phyloP scores from a whole-genome alignment of 2,888 invertebrate species.

The Andrena flavipes region DNA sequence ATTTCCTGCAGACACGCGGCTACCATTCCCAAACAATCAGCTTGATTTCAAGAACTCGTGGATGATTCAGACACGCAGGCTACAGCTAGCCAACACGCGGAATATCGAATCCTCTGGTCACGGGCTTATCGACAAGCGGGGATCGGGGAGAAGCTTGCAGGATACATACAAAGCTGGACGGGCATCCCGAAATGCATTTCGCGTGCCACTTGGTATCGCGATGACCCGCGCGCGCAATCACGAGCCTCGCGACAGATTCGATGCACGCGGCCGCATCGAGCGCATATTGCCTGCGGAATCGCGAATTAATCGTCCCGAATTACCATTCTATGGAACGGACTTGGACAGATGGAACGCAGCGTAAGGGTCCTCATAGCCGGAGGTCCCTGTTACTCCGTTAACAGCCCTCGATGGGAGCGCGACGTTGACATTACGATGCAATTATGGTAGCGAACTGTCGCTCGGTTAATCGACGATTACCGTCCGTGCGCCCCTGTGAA shows the following conservation, averaged over 20 bases:
- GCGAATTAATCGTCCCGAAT: constrained; percentile 67
- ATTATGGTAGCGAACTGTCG: constrained; percentile 43
- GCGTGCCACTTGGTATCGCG: constrained; percentile 42
- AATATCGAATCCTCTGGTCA: not conserved
- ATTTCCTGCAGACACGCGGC: no score
- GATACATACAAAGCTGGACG: not conserved
- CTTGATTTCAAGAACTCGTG: not conserved
- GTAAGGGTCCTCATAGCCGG: constrained; percentile 41
- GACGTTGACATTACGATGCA: constrained; percentile 51
- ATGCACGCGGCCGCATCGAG: constrained; percentile 55
- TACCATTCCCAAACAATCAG: no score
- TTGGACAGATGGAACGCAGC: constrained; percentile 50
- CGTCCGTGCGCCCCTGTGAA: constrained; percentile 30
- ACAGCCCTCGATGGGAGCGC: constrained; percentile 27
- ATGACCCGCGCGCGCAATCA: constrained; percentile 44
- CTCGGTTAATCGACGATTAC: constrained; percentile 59
- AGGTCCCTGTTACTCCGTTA: constrained; percentile 37
- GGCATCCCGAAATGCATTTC: constrained; percentile 35
- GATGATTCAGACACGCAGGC: not conserved
- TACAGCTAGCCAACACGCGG: not conserved
- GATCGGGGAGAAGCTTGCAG: not conserved
- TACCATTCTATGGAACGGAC: constrained; percentile 57
- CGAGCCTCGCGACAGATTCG: constrained; percentile 56
- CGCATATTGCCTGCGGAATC: constrained; percentile 65
- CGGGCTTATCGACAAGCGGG: not conserved